These are phyloP conservation scores for Rhizomys pruinosus DNA, from an alignment of 2,113 vertebrate species.

Conservation along the genomic window DNA sequence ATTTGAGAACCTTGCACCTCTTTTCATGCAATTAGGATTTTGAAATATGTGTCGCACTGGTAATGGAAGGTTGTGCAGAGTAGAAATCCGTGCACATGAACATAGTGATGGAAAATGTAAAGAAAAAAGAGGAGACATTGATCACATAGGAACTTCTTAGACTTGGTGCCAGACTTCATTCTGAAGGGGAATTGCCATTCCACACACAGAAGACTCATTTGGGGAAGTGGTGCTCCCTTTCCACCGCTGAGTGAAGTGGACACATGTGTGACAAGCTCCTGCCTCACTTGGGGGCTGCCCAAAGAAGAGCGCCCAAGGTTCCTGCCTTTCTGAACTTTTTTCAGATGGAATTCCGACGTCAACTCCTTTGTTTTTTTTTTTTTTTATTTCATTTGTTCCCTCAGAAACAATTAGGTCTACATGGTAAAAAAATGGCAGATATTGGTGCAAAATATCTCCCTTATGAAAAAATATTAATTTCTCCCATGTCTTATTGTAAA, in stretches of 20 bases:
- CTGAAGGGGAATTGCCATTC: neutral
- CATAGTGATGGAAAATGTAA: neutral
- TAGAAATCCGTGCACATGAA: neutral
- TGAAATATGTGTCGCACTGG: neutral
- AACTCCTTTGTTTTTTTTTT: neutral
- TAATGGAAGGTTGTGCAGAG: neutral
- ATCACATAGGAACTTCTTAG: neutral
- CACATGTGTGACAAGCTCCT: neutral
- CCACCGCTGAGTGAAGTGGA: neutral
- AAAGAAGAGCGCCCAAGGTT: neutral
- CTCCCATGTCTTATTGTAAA: neutral
- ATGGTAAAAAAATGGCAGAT: neutral
- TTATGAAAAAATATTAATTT: neutral
- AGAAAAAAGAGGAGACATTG: too few species aligned
- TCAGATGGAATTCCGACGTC: neutral
- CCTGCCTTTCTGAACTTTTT: neutral
- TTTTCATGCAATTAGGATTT: neutral
- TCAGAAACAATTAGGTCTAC: neutral
- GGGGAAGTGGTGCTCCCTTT: too few species aligned
- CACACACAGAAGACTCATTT: neutral
- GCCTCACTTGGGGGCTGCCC: neutral
- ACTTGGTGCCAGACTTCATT: neutral
- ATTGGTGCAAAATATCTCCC: neutral
- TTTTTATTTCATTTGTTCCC: neutral
- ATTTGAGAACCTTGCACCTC: constrained; percentile 20